Base-by-base conservation (phyloP, 1,140 invertebrate genomes). In the Neodiprion virginianus region DNA sequence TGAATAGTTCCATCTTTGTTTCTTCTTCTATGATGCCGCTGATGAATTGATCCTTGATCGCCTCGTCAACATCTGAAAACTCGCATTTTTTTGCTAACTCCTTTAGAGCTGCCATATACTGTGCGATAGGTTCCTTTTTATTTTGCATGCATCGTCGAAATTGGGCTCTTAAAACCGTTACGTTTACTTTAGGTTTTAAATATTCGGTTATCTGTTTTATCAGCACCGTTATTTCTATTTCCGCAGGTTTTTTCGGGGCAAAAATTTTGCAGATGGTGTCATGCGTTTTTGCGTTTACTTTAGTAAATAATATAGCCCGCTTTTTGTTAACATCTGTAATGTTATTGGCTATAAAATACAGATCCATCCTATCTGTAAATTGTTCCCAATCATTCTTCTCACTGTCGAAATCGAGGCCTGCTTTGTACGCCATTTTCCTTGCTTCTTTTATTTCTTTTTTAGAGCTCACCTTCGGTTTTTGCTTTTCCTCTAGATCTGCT, bases 61-160 rank as follows among this genome's bases (percentile, higher is more conserved):
- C 53, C 14, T 72, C 73, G 48, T 76, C 53, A n/a, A 71, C 65
- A 69, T 71, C 69, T 10, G 70, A 61, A 61, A 78, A 78, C 17
- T 73, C 61, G 48, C 76, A 78, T 65, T 67, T 76, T 14, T 9
- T 76, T 74, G 72, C 71, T 48, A 79, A 70, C 68, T 84, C 78
- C 72, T 82, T 83, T 12, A 82, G 72, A 67, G 65, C 74, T 73
- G 81, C 79, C 4, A 83, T 61, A 70, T 80, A 82, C n/a, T 78
- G 74, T 9, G 71, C 77, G 1, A 83, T 74, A 10, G 74, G 28
- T 69, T 83, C 81, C 28, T 77, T 79, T 8, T 67, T 70, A 17
- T 68, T 67, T 72, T 82, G 81, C 14, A 75, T 73, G n/a, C 80
- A 71, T 73, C 79, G 76, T 8, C 79, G 78, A 66, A 84, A 82